Percentiles rank a stretch among this genome's conserved stretches.
These are phyloP conservation scores for Rhinichthys klamathensis DNA, from an alignment of 2,113 vertebrate species.

Conservation along the genomic window DNA sequence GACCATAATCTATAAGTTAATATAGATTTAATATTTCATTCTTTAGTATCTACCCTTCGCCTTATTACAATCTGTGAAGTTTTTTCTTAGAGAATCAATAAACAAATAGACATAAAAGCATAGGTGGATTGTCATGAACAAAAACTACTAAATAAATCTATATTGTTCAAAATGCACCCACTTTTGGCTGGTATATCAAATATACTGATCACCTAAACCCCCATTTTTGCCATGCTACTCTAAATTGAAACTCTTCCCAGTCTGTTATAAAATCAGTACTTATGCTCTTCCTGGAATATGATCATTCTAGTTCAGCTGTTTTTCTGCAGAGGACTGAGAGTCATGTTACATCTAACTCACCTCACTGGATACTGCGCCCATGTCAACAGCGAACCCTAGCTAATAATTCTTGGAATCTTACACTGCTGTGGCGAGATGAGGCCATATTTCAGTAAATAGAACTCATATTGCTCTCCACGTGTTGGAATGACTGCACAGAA, in stretches of 20 bases:
- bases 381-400: slow-evolving; percentile 34
- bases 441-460: slow-evolving; percentile 83
- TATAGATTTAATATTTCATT: not conserved
- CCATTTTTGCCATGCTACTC: not conserved
- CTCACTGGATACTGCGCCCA: not conserved
- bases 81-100: not conserved
- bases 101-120: not conserved
- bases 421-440: slow-evolving; percentile 13
- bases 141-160: not conserved
- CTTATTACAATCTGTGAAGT: not conserved
- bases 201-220: not conserved
- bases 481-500: slow-evolving; percentile 27
- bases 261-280: too few relatives aligned
- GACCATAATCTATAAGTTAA: too few relatives aligned
- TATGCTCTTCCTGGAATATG: not conserved
- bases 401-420: slow-evolving; percentile 46
- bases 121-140: not conserved
- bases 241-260: too few relatives aligned
- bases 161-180: not conserved
- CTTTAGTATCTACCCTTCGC: not conserved
- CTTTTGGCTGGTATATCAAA: not conserved
- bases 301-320: not conserved
- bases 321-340: not conserved
- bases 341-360: not conserved
- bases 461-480: slow-evolving; percentile 72